Base-by-base conservation (phyloP, 2,113 vertebrate genomes). In the Elaphurus davidianus region DNA sequence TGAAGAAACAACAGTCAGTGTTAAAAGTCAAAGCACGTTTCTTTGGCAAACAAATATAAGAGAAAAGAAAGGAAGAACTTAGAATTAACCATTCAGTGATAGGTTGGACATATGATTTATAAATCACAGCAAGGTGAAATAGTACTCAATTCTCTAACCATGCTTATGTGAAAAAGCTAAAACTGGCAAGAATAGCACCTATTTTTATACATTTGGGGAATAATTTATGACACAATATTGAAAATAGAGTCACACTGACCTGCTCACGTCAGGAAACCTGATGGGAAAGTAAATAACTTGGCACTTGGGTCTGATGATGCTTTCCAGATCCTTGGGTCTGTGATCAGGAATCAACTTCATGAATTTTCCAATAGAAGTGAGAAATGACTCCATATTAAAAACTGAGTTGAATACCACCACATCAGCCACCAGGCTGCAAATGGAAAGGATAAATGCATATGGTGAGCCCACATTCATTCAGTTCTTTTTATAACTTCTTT, bases 331-430 rank as follows among this genome's bases (percentile, higher is more conserved):
- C 98, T 98, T 99, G 93, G 99, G 99, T 94, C 99, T 99, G 97
- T 99, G 99, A 99, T 99, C 99, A 62, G 99, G 99, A 98, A 99
- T 99, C 98, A 99, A 98, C 98, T 99, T 99, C 99, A 99, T 98
- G 98, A 99, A 99, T 97, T 99, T 99, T 82, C 98, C 98, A 95
- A 99, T 99, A 94, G 99, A 99, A 28, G 99, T 99, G 76, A 99
- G 99, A 98, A 99, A 99, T 43, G 99, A 99, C 90, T 99, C 99
- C 99, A 99, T 99, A 99, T 99, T 99, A 99, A 99, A 99, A 87
- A 98, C 82, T 13, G 99, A 99, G 99, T 99, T 99, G 99, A 99
- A 99, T 54, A 99, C 99, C 95, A 99, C 99, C 62, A 98, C 97
- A 94, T 99, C 99, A 88, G 99, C 99, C 92, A 99, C 99, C 98